Evolutionary conservation across 1,140 invertebrate genomes (phyloP).

Genomic region (Euglossa dilemma): DNA sequence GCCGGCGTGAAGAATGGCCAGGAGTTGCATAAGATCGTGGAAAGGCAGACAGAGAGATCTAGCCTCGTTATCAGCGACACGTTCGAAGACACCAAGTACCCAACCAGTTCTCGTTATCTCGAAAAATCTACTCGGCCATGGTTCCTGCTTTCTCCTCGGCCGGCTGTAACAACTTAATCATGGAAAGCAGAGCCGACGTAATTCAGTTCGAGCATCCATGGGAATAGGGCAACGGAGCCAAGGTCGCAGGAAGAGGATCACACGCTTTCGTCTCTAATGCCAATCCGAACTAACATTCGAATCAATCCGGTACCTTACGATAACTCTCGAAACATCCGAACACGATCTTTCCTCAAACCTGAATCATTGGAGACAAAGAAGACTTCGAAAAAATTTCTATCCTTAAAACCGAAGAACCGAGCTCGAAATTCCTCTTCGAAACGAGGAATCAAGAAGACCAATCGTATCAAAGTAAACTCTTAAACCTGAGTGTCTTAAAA

Average conservation of each 20-base stretch:
- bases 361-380: too few relatives aligned
- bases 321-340: too few relatives aligned
- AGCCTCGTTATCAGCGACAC: constrained; percentile 17
- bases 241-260: constrained; percentile 31
- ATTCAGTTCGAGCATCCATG: constrained; percentile 10
- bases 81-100: neutral
- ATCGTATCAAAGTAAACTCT: too few relatives aligned
- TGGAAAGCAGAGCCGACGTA: constrained; percentile 13
- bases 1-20: too few relatives aligned
- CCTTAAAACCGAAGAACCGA: too few relatives aligned
- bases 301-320: too few relatives aligned
- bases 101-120: constrained; percentile 43
- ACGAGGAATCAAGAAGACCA: too few relatives aligned
- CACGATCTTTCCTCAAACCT: too few relatives aligned
- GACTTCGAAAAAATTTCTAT: too few relatives aligned
- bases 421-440: too few relatives aligned
- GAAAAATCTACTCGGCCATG: constrained; percentile 36
- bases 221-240: constrained; percentile 25
- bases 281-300: too few relatives aligned
- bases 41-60: neutral
- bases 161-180: constrained; percentile 32
- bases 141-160: constrained; percentile 34
- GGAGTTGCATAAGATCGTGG: neutral
- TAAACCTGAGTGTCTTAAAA: too few relatives aligned
- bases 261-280: neutral